Evolutionary conservation across 2,888 invertebrate species (phyloP).

Genomic region (Gasteruption jaculator): DNA sequence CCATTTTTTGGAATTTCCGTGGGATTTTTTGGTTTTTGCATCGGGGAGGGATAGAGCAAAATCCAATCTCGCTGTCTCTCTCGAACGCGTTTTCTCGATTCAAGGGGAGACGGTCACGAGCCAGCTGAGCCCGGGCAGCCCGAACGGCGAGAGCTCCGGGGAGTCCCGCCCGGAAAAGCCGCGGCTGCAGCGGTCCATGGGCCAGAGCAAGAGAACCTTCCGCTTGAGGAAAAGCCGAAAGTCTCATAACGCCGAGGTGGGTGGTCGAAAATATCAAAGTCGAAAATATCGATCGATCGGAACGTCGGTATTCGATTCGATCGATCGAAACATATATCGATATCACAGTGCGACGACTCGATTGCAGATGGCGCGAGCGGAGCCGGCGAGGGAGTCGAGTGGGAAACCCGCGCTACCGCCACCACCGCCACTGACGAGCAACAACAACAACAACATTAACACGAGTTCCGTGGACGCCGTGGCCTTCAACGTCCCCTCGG

Average conservation of each 20-base stretch:
- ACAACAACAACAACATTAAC: no score
- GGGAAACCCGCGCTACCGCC: slow-evolving; percentile 18
- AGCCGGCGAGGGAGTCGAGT: background rate
- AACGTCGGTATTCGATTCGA: background rate
- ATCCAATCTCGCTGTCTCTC: no score
- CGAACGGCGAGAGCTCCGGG: slow-evolving; percentile 65
- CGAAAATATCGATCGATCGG: background rate
- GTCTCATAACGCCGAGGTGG: slow-evolving; percentile 67
- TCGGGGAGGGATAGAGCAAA: no score
- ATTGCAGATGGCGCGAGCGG: slow-evolving; percentile 19
- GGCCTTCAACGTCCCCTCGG: slow-evolving; percentile 34
- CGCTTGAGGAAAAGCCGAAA: slow-evolving; percentile 76
- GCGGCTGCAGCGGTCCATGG: slow-evolving; percentile 85
- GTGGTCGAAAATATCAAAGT: slow-evolving; percentile 21
- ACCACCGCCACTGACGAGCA: slow-evolving; percentile 20
- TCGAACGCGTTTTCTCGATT: no score
- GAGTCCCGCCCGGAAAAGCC: slow-evolving; percentile 60
- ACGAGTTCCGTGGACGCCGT: slow-evolving; percentile 29
- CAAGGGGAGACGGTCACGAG: slow-evolving; percentile 73
- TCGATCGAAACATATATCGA: background rate
- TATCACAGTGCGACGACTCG: slow-evolving; percentile 16
- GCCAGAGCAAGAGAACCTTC: slow-evolving; percentile 91
- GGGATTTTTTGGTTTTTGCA: no score
- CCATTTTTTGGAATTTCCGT: no score
- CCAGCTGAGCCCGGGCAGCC: slow-evolving; percentile 71